A percentile compares a stretch with the other conserved stretches of the same genome.
phyloP scores from a whole-genome alignment of 2,888 invertebrate genomes.

The Bedellia somnulentella region DNA sequence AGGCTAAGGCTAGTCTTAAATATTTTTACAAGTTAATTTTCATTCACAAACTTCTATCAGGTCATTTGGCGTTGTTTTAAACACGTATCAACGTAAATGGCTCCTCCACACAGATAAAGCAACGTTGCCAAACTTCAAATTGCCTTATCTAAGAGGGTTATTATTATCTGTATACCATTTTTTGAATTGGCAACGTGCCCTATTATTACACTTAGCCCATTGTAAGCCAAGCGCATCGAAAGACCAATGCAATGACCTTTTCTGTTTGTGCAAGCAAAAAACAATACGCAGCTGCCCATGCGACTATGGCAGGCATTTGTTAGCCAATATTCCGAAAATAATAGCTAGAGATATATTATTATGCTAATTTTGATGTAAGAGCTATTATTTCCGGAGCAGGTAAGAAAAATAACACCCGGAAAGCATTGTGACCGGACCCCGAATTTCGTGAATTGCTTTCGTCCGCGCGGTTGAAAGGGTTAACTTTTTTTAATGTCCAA shows the following conservation, averaged over 20 bases:
- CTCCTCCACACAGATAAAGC: too few species aligned
- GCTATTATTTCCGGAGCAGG: constrained; percentile 48
- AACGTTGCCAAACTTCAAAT: too few species aligned
- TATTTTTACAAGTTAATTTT: too few species aligned
- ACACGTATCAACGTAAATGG: too few species aligned
- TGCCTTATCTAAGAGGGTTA: too few species aligned
- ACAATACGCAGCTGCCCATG: constrained; percentile 39
- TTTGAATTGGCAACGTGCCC: background rate
- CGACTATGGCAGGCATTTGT: constrained; percentile 30
- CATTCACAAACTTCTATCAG: too few species aligned
- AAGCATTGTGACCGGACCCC: constrained; percentile 24
- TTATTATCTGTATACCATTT: too few species aligned
- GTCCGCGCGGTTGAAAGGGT: constrained; percentile 24
- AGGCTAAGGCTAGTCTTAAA: too few species aligned
- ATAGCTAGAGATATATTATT: constrained; percentile 46
- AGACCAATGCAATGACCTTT: constrained; percentile 35
- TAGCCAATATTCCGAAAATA: constrained; percentile 46
- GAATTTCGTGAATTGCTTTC: constrained; percentile 21
- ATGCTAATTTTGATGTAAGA: constrained; percentile 39
- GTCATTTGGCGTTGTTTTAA: too few species aligned
- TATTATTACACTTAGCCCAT: constrained; percentile 1
- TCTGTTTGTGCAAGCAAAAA: constrained; percentile 12
- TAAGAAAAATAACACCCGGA: constrained; percentile 31
- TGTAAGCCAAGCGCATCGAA: constrained; percentile 1
- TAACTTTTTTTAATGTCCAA: constrained; percentile 14